Percentiles rank a stretch among this genome's conserved stretches.
phyloP scores from a whole-genome alignment of 1,140 invertebrate species.

The Psix sp. region DNA sequence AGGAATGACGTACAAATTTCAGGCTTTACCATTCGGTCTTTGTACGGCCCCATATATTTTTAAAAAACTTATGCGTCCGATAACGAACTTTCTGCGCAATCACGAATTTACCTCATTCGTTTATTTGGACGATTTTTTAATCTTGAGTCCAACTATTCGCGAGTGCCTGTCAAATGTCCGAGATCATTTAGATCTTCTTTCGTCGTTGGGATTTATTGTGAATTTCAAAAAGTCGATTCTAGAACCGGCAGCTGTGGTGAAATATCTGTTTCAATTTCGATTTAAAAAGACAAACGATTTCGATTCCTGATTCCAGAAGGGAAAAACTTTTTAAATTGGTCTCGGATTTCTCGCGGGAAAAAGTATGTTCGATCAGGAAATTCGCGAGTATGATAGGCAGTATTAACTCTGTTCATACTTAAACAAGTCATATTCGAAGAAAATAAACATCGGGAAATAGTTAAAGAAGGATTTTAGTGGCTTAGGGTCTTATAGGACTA shows the following conservation, averaged over 20 bases:
- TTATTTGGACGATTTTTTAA: background rate
- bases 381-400: too few species aligned
- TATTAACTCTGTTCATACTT: too few species aligned
- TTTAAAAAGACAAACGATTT: too few species aligned
- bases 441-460: too few species aligned
- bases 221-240: background rate
- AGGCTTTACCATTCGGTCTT: slow-evolving; percentile 7
- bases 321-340: too few species aligned
- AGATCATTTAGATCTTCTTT: background rate
- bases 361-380: too few species aligned
- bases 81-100: background rate
- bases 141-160: background rate
- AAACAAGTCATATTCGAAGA: too few species aligned
- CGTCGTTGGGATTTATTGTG: background rate
- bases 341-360: too few species aligned
- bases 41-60: slow-evolving; percentile 1
- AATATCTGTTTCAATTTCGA: background rate
- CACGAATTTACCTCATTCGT: background rate
- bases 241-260: background rate
- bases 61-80: background rate
- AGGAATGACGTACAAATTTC: slow-evolving; percentile 1
- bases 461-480: too few species aligned
- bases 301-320: background rate
- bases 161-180: background rate
- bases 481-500: too few species aligned